Base-by-base conservation (phyloP, 1,140 invertebrate genomes). In the Papilio dardanus region DNA sequence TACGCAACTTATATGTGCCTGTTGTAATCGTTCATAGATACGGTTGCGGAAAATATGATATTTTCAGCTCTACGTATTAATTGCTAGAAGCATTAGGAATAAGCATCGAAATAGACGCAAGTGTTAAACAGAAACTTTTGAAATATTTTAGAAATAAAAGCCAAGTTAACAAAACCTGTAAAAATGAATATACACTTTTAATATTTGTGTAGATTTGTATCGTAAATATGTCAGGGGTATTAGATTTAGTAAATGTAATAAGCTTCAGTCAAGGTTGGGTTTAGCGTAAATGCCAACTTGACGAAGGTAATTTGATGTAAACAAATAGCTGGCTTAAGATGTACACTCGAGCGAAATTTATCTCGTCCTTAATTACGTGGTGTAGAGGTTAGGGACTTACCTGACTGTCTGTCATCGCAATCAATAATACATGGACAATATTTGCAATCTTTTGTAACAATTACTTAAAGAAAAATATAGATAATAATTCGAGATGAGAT, bases 221-320 rank as follows among this genome's bases (percentile, higher is more conserved):
- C 19, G 12, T 30, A 14, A 62, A 62, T 62, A 30, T 62, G 24
- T 28, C 54, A 62, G 10, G 14, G 54, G 12, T 62, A 62, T 62
- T 62, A 62, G 54, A 62, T 62, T 62, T 62, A 28, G 54, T 62
- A 62, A 62, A 62, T 62, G 54, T 62, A 28, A 62, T 62, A 62
- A 62, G 54, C 54, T 62, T 14, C 24, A 30, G 54, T 28, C 54
- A 62, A 62, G 54, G 24, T 62, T 62, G 54, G 54, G 24, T 62
- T 62, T 62, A 62, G 21, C 54, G 54, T 12, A 62, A 28, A 62
- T 62, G 54, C 54, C 54, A 62, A 62, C 54, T 62, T 62, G 54
- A 62, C 54, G 54, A 62, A 62, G 54, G 54, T 62, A 62, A 62
- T 62, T 62, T 62, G 21, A 62, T 62, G 54, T 62, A 62, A 62